Evolutionary conservation across 2,888 invertebrate species (phyloP), one percentile per base, ranked within the genome.

Genomic region (Caenorhabditis sp.): DNA sequence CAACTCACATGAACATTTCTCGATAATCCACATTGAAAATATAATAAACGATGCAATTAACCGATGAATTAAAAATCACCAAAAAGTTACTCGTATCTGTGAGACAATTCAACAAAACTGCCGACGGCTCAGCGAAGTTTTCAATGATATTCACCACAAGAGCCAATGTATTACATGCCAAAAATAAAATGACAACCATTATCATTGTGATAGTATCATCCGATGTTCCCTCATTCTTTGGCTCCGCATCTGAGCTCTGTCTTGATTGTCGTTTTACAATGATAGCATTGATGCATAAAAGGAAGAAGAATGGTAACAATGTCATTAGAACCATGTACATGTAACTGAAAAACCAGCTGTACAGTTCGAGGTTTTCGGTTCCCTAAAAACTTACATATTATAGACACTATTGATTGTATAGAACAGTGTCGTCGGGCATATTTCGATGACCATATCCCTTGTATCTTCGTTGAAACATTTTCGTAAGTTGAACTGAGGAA

Each of bases 131-230:
- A 63, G 84, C 81, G 79, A 87, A 87, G 14, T 84, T 87, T 67
- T 87, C 87, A 57, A 87, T 85, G 52, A 87, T 70, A 70, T 87
- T 87, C 17, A 87, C 86, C 25, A 87, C 74, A 38, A 87, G 77
- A 0, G 87, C 86, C 83, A 43, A 72, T 1, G 84, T 86, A 69
- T 88, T 88, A 72, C 88, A 88, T 17, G 80, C 81, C 10, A 88
- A 73, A 60, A 88, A 88, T 36, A 88, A 71, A 20, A 88, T 80
- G 17, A 88, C 87, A 26, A 88, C 87, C 85, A 86, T 84, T 23
- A 87, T 85, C 87, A 88, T 87, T 1, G 87, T 87, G 43, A 87
- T 81, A 5, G 87, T 87, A 64, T 87, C 86, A 67, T 87, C 87
- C 1, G 78, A 78, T 23, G 73, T 67, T 36, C 76, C 74, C 26